Conservation (phyloP, 1,140 invertebrate genomes). For the Sycophila sp. region DNA sequence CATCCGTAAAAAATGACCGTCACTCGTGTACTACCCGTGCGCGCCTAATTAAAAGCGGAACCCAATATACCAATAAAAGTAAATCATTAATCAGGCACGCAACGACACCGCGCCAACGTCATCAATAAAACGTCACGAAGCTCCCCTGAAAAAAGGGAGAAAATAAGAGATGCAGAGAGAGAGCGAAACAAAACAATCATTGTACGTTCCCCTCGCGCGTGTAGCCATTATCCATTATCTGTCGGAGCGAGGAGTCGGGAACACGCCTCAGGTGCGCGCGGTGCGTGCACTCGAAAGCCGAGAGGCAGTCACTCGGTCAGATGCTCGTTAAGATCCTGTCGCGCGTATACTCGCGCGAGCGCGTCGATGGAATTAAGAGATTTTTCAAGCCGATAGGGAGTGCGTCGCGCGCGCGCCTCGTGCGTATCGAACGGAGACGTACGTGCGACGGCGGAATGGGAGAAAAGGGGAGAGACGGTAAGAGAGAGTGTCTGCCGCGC, state of each 20-base stretch:
- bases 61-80: background rate
- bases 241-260: background rate
- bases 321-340: conserved; percentile 62
- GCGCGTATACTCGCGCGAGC: conserved; percentile 40
- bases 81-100: conserved; percentile 26
- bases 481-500: background rate
- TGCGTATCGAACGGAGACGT: too few relatives aligned
- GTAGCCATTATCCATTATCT: conserved; percentile 9
- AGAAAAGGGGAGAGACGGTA: background rate
- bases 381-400: conserved; percentile 44
- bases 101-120: background rate
- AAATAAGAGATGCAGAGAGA: background rate
- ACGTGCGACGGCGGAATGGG: background rate
- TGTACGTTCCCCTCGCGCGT: background rate
- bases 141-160: background rate
- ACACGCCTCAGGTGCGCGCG: conserved; percentile 5
- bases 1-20: too few relatives aligned
- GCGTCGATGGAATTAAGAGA: conserved; percentile 50
- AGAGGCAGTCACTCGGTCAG: conserved; percentile 45
- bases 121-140: conserved; percentile 9
- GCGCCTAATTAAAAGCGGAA: too few relatives aligned
- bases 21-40: too few relatives aligned
- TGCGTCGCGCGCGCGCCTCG: too few relatives aligned
- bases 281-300: background rate
- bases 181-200: background rate